Evolutionary conservation across 2,797 vertebrate genomes (phyloP).

Genomic region (Myotis pilosus): DNA sequence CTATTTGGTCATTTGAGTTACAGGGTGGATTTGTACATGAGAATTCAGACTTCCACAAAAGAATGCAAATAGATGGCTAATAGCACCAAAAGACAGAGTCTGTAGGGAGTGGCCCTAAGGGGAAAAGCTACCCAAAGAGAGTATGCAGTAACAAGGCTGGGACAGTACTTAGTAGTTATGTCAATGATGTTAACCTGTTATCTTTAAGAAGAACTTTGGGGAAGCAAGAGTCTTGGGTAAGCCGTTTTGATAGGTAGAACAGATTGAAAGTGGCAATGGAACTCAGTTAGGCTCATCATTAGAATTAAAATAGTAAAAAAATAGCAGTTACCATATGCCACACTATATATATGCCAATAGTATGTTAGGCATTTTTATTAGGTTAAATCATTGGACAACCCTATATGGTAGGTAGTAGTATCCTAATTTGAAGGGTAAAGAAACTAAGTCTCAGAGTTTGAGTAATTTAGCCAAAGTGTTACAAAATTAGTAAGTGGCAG

Average conservation of each 20-base stretch:
- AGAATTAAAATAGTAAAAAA: background rate
- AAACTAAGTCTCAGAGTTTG: background rate
- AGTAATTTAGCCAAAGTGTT: background rate
- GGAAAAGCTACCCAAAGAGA: background rate
- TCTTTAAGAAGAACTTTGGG: background rate
- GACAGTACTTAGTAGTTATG: background rate
- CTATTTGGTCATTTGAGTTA: background rate
- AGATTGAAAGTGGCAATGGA: background rate
- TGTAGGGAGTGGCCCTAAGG: background rate
- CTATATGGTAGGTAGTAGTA: background rate
- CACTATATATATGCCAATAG: background rate
- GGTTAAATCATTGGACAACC: background rate
- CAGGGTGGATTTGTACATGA: background rate
- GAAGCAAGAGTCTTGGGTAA: background rate
- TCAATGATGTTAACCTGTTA: background rate
- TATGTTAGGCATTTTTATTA: background rate
- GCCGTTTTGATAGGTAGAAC: background rate
- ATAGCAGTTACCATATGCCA: background rate
- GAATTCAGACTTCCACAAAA: background rate
- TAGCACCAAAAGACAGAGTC: background rate
- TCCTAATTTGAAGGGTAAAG: background rate
- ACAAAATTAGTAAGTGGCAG: background rate
- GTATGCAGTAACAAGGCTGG: background rate
- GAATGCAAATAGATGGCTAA: background rate
- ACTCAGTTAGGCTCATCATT: background rate